Conservation (phyloP, 2,113 vertebrate species). For the Calidris pygmaea region DNA sequence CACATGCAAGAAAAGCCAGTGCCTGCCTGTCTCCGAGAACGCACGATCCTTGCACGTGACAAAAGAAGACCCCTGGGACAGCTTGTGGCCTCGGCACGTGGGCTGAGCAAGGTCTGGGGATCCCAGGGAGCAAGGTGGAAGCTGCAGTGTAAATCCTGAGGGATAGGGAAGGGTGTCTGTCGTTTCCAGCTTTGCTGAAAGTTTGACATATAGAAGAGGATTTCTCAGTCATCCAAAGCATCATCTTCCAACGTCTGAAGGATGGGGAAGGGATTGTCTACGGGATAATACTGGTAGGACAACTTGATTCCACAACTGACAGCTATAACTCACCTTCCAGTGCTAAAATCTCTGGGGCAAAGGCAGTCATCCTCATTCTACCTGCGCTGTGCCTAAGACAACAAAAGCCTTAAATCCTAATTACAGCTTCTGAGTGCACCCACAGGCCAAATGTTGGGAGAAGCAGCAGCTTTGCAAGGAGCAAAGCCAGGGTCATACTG, state of each 20-base stretch:
- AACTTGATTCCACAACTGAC: neutral
- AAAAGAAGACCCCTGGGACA: neutral
- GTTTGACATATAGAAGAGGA: neutral
- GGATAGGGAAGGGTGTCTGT: neutral
- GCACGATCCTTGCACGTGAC: rapidly evolving
- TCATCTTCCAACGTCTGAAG: neutral
- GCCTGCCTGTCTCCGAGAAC: rapidly evolving
- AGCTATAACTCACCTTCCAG: neutral
- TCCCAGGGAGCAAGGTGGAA: neutral
- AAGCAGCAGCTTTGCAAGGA: neutral
- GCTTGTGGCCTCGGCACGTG: neutral
- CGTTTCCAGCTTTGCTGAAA: neutral
- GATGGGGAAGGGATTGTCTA: neutral
- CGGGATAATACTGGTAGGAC: neutral
- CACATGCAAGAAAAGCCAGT: neutral
- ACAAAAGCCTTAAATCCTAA: neutral
- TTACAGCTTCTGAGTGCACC: neutral
- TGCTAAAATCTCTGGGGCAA: neutral
- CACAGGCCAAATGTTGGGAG: neutral
- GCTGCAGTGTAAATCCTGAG: neutral
- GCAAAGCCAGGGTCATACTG: neutral
- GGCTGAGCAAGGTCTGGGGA: neutral
- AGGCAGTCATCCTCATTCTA: neutral
- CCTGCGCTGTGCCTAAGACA: neutral
- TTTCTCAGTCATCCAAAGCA: neutral